Evolutionary conservation across 2,888 invertebrate genomes (phyloP), one percentile per base, ranked within the genome.

Genomic region (Agonum fuliginosum): DNA sequence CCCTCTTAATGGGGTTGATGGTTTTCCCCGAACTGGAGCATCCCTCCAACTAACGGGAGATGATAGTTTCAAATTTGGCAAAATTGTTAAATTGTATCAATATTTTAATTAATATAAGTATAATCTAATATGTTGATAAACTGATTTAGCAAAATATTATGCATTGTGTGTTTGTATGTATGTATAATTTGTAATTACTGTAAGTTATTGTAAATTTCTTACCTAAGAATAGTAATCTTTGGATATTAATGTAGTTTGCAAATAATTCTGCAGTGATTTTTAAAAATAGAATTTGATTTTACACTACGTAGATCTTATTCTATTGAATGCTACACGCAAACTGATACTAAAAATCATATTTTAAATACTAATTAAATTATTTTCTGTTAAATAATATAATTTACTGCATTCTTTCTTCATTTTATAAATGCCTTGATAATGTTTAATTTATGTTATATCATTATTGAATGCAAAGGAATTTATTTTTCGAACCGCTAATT

Each of bases 1-100:
- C 54, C 54, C 24, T 27, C 54, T 54, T 24, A 19, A 4, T 20
- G n/a, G 54, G 54, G 54, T 54, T 54, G 54, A 22, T 12, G n/a
- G 22, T 24, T 12, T 54, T 54, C 54, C 54, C 54, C 22, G 54
- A 24, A 54, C 24, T 54, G 3, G 10, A 1, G 0, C 22, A 22
- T 12, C 54, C 19, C 54, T 1, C 1, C 22, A 30, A 12, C 20
- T 2, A 20, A 0, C 20, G 24, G 10, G 12, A 14, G 10, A 54
- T 22, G 27, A 12, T 5, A 20, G 1, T 0, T 48, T 48, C 17
- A 1, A 8, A 37, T n/a, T 37, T 37, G 12, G 3, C 10, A 37
- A 37, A 1, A 37, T 37, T 37, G n/a, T n/a, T n/a, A n/a, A n/a
- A n/a, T n/a, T n/a, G n/a, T n/a, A n/a, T n/a, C 6, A 48, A 48